These are phyloP conservation scores for Condylura cristata DNA, from an alignment of 2,113 vertebrate species.

Conservation along the genomic window DNA sequence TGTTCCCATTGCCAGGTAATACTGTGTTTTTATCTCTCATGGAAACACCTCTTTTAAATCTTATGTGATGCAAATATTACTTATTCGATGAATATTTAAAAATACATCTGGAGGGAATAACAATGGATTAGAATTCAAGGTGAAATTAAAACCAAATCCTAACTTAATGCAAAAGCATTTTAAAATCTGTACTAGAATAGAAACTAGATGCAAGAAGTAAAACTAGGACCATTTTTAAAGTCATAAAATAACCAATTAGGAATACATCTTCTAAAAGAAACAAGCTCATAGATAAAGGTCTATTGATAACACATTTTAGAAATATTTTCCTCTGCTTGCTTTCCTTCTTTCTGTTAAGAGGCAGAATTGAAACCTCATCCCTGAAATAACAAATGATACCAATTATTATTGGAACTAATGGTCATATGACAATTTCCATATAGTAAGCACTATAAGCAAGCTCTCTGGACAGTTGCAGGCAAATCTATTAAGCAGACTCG, in stretches of 20 bases:
- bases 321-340: background rate
- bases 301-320: background rate
- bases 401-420: background rate
- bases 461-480: background rate
- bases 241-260: background rate
- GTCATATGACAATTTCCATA: background rate
- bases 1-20: slow-evolving; percentile 8
- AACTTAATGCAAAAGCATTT: background rate
- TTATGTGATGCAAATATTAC: background rate
- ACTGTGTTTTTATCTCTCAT: slow-evolving; percentile 21
- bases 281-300: background rate
- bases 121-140: background rate
- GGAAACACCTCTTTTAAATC: background rate
- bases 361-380: background rate
- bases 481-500: background rate
- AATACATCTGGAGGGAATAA: background rate
- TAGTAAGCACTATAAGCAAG: background rate
- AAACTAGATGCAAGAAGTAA: background rate
- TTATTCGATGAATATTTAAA: background rate
- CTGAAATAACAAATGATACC: slow-evolving; percentile 16
- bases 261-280: background rate
- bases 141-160: slow-evolving; percentile 30
- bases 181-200: background rate
- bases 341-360: background rate
- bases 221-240: background rate